These are phyloP conservation scores for Ibidorhyncha struthersii DNA, from an alignment of 2,113 vertebrate species.

Conservation along the genomic window DNA sequence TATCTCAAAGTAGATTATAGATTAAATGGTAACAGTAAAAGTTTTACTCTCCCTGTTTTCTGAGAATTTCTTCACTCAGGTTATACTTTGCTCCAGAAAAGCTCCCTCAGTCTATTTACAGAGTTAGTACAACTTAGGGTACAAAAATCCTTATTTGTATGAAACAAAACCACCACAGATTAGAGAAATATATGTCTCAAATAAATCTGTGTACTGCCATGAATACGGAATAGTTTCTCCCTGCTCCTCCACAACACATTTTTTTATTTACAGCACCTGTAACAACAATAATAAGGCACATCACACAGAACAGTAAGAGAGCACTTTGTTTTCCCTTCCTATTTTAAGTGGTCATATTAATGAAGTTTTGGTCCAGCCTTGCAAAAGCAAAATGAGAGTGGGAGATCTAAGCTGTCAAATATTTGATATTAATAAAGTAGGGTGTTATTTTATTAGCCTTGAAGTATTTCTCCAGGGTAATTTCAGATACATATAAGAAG, in stretches of 20 bases:
- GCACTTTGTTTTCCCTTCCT: not conserved
- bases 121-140: not conserved
- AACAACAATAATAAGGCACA: not conserved
- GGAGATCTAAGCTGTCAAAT: not conserved
- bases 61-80: not conserved
- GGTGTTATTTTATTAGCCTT: not conserved
- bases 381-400: not conserved
- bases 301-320: not conserved
- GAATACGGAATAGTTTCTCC: not conserved
- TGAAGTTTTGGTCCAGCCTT: not conserved
- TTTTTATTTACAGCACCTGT: not conserved
- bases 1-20: not conserved
- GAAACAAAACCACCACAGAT: not conserved
- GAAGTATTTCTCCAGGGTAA: not conserved
- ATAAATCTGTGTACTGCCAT: not conserved
- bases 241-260: accelerated
- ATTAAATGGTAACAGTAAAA: not conserved
- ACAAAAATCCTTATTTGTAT: not conserved
- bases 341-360: not conserved
- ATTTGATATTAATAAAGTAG: not conserved
- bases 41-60: not conserved
- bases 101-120: not conserved
- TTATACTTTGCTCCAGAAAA: not conserved
- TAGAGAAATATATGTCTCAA: not conserved
- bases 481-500: not conserved